Evolutionary conservation across 2,113 vertebrate genomes (phyloP).

Genomic region (Eulemur rufifrons): DNA sequence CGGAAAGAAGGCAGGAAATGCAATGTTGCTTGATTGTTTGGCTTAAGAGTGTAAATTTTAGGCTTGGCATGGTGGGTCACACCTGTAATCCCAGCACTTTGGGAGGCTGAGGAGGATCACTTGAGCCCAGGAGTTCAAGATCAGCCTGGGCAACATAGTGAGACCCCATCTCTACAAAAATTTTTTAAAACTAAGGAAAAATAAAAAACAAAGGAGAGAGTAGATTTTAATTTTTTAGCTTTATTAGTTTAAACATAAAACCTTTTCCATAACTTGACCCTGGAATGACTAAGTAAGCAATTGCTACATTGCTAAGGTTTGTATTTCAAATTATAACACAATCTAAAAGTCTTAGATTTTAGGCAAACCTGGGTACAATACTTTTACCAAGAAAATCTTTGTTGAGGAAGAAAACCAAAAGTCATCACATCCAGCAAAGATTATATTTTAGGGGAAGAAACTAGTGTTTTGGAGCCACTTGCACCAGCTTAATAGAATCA

Average conservation of each 20-base stretch:
- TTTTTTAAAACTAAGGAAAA: too few relatives aligned
- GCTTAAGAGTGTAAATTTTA: not conserved
- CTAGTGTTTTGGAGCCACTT: not conserved
- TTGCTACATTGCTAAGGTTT: not conserved
- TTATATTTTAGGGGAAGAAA: conserved; percentile 19
- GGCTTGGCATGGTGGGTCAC: too few relatives aligned
- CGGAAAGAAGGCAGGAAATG: not conserved
- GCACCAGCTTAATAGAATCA: not conserved
- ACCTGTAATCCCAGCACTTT: too few relatives aligned
- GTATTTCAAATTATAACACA: not conserved
- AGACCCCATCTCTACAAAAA: too few relatives aligned
- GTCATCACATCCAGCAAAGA: not conserved
- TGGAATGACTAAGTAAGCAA: not conserved
- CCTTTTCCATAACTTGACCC: not conserved
- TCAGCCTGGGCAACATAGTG: too few relatives aligned
- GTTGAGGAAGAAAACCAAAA: not conserved
- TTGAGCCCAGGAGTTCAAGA: too few relatives aligned
- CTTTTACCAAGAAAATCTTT: not conserved
- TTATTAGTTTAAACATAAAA: conserved; percentile 3
- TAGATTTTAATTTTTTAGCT: not conserved
- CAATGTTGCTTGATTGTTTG: not conserved
- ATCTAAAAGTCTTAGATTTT: not conserved
- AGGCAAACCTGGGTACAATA: not conserved
- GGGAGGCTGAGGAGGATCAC: too few relatives aligned
- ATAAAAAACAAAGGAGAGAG: not conserved